These are phyloP conservation scores for Drosophila seguyi DNA, from an alignment of 1,140 invertebrate species.

Conservation along the genomic window DNA sequence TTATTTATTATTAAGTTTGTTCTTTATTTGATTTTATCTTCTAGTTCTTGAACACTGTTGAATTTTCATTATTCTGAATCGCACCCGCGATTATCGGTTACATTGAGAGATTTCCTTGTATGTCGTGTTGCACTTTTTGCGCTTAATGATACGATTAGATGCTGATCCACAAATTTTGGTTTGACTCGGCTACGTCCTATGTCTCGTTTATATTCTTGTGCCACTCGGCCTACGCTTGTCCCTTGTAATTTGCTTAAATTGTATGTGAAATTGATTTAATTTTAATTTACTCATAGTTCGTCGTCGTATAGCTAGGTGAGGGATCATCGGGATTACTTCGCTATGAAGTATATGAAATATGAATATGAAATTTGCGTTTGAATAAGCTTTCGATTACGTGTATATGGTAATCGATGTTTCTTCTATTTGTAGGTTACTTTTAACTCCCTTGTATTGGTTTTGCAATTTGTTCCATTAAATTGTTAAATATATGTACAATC, in stretches of 20 bases:
- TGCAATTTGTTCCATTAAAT: constrained; percentile 82
- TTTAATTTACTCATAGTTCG: constrained; percentile 45
- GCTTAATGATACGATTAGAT: constrained; percentile 54
- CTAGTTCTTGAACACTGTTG: constrained; percentile 72
- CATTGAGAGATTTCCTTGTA: constrained; percentile 67
- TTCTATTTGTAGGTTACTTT: constrained; percentile 61
- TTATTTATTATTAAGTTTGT: constrained; percentile 62
- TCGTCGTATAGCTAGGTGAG: constrained; percentile 56
- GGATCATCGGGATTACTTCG: constrained; percentile 52
- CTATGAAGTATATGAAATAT: constrained; percentile 72
- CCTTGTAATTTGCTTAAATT: constrained; percentile 77
- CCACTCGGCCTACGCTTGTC: constrained; percentile 51
- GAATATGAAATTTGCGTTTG: constrained; percentile 69
- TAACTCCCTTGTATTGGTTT: constrained; percentile 82
- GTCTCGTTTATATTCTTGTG: constrained; percentile 26
- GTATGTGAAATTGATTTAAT: constrained; percentile 65
- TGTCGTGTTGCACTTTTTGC: constrained; percentile 28
- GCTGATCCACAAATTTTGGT: constrained; percentile 56
- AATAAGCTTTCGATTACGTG: constrained; percentile 67
- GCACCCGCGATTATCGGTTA: constrained; percentile 48
- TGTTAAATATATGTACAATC: constrained; percentile 70
- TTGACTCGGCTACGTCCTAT: constrained; percentile 37
- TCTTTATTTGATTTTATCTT: constrained; percentile 76
- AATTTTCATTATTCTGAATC: constrained; percentile 30
- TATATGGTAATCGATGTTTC: constrained; percentile 30